Conservation (phyloP, 2,797 vertebrate genomes). For the Tapirus indicus region DNA sequence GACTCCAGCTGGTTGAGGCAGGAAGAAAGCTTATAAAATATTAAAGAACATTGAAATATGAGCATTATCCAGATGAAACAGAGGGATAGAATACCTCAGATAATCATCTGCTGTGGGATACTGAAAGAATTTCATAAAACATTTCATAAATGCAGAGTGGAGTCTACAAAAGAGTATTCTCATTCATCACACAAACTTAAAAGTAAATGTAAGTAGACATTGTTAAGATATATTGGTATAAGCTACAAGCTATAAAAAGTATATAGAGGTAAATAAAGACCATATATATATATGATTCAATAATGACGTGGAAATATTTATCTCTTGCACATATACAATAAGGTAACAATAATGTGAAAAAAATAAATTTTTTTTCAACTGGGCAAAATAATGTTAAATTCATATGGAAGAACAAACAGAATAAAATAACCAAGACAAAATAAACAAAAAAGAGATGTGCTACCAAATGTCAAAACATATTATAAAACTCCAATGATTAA, state of each 20-base stretch:
- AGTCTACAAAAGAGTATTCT: background rate
- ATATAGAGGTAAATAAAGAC: background rate
- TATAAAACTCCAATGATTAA: slow-evolving; percentile 23
- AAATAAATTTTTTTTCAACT: background rate
- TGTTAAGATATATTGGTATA: background rate
- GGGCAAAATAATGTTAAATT: background rate
- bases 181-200: background rate
- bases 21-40: background rate
- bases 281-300: background rate
- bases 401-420: background rate
- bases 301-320: background rate
- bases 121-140: background rate
- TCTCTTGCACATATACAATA: background rate
- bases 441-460: background rate
- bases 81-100: background rate
- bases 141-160: background rate
- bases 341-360: background rate
- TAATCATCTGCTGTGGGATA: background rate
- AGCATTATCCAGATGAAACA: background rate
- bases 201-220: background rate
- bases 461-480: background rate
- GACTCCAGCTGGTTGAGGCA: background rate
- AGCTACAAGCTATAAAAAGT: background rate
- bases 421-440: background rate
- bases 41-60: background rate